Evolutionary conservation across 1,140 invertebrate species (phyloP).

Genomic region (Planococcus citri): DNA sequence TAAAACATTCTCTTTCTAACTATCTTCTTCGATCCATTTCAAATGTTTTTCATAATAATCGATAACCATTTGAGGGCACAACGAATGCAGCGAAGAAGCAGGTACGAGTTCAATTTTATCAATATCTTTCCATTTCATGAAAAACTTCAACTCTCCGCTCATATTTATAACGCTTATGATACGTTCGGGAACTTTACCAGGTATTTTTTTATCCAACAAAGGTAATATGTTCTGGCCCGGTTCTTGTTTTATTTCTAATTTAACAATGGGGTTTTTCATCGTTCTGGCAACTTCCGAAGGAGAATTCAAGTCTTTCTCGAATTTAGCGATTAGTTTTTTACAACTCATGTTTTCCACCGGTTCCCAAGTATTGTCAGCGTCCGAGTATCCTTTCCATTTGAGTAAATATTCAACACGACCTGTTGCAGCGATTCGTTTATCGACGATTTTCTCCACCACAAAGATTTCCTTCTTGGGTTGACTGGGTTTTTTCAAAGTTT

Average conservation of each 20-base stretch:
- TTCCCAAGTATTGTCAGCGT: conserved; percentile 50
- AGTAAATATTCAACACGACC: conserved; percentile 55
- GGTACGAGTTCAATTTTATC: neutral
- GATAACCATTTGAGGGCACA: neutral
- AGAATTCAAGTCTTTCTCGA: neutral
- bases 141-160: neutral
- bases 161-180: neutral
- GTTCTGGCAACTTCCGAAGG: neutral
- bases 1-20: too few species aligned
- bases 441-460: conserved; percentile 81
- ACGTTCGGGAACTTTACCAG: neutral
- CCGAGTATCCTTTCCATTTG: conserved; percentile 47
- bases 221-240: neutral
- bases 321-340: conserved; percentile 43
- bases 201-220: neutral
- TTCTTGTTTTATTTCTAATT: neutral
- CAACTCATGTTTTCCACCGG: conserved; percentile 60
- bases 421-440: conserved; percentile 55
- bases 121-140: neutral
- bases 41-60: conserved; percentile 3
- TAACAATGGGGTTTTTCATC: neutral
- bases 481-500: neutral
- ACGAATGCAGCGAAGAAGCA: neutral
- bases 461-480: conserved; percentile 51
- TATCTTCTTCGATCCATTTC: neutral